A percentile compares a stretch with the other conserved stretches of the same genome.
Evolutionary conservation across 2,888 invertebrate species (phyloP).

Genomic region (Ophraella communa): DNA sequence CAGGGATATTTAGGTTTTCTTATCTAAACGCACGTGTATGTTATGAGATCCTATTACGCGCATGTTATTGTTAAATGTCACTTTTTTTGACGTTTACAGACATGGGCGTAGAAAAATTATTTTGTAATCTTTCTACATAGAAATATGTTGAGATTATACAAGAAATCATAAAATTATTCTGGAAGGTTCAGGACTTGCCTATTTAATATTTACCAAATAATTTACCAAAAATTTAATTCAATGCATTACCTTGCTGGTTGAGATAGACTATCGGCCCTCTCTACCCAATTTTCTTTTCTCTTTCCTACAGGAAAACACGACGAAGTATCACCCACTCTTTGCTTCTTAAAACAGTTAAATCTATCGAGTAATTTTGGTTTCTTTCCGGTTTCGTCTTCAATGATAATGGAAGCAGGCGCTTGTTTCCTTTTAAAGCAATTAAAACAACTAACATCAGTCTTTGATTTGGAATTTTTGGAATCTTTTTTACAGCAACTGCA

Average conservation of each 20-base stretch:
- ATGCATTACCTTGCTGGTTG: conserved; percentile 52
- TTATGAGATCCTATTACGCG: no score
- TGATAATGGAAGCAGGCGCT: conserved; percentile 45
- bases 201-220: no score
- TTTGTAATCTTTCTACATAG: no score
- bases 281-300: conserved; percentile 61
- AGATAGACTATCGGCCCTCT: conserved; percentile 64
- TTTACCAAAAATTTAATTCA: not conserved
- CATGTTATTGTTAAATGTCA: no score
- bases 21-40: no score
- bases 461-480: conserved; percentile 23
- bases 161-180: no score
- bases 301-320: conserved; percentile 51
- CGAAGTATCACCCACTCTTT: conserved; percentile 61
- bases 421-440: conserved; percentile 54
- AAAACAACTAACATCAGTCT: conserved; percentile 59
- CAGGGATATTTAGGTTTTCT: no score
- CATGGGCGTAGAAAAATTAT: no score
- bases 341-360: conserved; percentile 56
- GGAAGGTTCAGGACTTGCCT: no score
- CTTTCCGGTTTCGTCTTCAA: conserved; percentile 56
- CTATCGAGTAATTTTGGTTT: conserved; percentile 51
- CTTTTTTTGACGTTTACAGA: no score
- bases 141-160: no score
- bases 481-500: conserved; percentile 43